Base-by-base conservation (phyloP, 1,140 invertebrate genomes). In the Brachionus sp. region DNA sequence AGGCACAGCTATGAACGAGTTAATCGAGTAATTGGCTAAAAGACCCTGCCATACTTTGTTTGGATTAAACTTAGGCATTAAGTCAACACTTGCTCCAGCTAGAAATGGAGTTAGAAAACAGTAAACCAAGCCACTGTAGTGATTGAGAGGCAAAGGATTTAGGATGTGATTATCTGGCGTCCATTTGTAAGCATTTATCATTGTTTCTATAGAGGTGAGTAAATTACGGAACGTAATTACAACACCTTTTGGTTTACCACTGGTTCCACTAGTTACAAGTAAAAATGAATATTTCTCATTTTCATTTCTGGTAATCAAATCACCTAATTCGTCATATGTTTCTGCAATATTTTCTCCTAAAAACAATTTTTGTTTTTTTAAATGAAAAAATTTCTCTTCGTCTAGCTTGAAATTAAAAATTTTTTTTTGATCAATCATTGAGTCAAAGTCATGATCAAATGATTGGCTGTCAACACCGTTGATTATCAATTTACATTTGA, bases 251-350 rank as follows among this genome's bases (percentile, higher is more conserved):
- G 94, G 94, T 85, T 91, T 91, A 29, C 92, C 93, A n/a, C 94
- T 94, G n/a, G 94, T 95, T 62, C 94, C 94, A 89, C 93, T 95
- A 3, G 94, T 96, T 87, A 95, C 96, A 19, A 96, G 90, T 85
- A 96, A 92, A 88, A 96, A 80, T 42, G 35, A 62, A 5, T 50
- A 10, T 35, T 42, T 44, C 35, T 80, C 12, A 13, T 10, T 66
- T 37, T 80, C 46, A 62, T 80, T 16, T 2, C 1, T 9, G 13
- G n/a, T 66, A 6, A 80, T 29, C 16, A 42, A 37, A 12, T 42
- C 6, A 2, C 4, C 35, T 9, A 80, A 37, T 19, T 80, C 62
- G n/a, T 64, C 77, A 80, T 12, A 64, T 16, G 25, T 33, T 6
- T 78, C 16, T 0, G 75, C 25, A 33, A 78, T 78, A 57, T 42